Base-by-base conservation (phyloP, 1,140 invertebrate species). In the Drosophila fuyamai region DNA sequence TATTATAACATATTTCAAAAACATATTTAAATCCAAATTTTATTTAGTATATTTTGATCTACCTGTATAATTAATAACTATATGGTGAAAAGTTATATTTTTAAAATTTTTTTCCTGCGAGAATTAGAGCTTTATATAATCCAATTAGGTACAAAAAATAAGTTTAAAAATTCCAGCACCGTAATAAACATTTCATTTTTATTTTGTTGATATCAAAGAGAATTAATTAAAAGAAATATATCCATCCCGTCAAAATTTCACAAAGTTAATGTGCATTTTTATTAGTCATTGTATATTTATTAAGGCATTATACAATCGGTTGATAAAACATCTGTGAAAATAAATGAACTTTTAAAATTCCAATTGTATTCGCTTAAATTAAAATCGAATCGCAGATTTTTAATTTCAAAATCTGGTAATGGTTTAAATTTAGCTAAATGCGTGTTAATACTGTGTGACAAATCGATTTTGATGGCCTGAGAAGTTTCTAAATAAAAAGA, bases 401-500 rank as follows among this genome's bases (percentile, higher is more conserved):
- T n/a, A 18, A 60, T 13, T 13, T 4, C 56, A 36, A 46, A 46
- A 43, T 40, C 65, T 35, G 61, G 9, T 38, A 54, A 53, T 18
- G 38, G 7, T 35, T 68, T 23, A 4, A 48, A 48, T 57, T 68
- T 56, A 40, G 36, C 63, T 35, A 47, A 68, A 35, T 40, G 66
- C 14, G 18, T 46, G 46, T 35, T 18, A 68, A 29, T 66, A 13
- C 44, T 9, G 38, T 53, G 47, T 46, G 65, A 66, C 65, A 56
- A 56, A 71, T 71, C 67, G 63, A 68, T 71, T 48, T 35, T 13
- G 10, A 38, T 66, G 35, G 48, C 61, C 27, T 13, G 13, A n/a
- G 43, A 47, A 40, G 63, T 71, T 71, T 56, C 68, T 68, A 48
- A 71, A 71, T 71, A 55, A 47, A 18, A 48, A 40, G 14, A 68